phyloP scores from a whole-genome alignment of 2,113 vertebrate species.

The Otocyon megalotis region DNA sequence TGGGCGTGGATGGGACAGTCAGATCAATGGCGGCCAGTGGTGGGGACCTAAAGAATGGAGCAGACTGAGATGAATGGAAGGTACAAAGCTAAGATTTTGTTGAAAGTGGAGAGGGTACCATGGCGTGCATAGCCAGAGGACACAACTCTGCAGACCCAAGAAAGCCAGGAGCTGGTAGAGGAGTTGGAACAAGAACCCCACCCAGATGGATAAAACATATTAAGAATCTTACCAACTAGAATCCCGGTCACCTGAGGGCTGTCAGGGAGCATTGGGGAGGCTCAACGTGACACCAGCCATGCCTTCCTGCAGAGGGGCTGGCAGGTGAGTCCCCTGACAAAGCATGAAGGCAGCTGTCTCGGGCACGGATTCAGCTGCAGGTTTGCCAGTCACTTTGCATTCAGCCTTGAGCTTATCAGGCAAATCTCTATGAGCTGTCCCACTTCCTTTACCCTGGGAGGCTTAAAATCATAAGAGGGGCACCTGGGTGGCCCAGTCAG shows the following conservation, averaged over 20 bases:
- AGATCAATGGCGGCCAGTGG: rapidly evolving
- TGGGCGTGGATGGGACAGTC: rapidly evolving
- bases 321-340: rapidly evolving
- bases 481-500: not conserved
- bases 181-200: rapidly evolving
- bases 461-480: not conserved
- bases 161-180: not conserved
- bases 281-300: rapidly evolving
- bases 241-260: rapidly evolving
- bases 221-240: not conserved
- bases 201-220: not conserved
- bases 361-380: rapidly evolving
- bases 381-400: not conserved
- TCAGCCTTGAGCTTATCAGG: not conserved
- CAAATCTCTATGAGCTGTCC: not conserved
- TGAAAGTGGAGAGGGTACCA: not conserved
- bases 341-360: rapidly evolving
- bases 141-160: not conserved
- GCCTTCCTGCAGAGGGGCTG: not conserved
- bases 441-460: not conserved
- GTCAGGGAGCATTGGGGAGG: rapidly evolving
- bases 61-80: not conserved
- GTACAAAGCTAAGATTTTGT: not conserved
- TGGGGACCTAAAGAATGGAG: not conserved
- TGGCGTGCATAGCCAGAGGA: rapidly evolving